These are phyloP conservation scores for Epiperipatus broadwayi DNA, from an alignment of 2,888 invertebrate species.

Conservation along the genomic window DNA sequence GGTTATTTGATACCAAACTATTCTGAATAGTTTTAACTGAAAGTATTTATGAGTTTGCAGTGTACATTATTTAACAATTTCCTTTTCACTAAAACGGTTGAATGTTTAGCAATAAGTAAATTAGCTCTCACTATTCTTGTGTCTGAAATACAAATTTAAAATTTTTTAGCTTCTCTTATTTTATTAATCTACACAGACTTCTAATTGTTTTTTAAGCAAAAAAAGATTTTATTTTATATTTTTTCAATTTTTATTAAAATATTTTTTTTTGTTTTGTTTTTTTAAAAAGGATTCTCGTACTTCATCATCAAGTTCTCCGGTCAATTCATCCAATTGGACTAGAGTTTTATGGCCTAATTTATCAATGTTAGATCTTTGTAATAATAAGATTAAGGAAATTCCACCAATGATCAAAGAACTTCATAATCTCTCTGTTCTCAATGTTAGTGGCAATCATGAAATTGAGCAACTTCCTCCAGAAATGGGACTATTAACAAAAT, in stretches of 20 bases:
- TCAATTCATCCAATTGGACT: slow-evolving; percentile 20
- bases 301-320: slow-evolving; percentile 15
- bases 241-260: neutral
- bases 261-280: neutral
- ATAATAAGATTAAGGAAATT: slow-evolving; percentile 57
- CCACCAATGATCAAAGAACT: slow-evolving; percentile 68
- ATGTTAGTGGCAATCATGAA: slow-evolving; percentile 67
- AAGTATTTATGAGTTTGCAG: too few relatives aligned
- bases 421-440: slow-evolving; percentile 71
- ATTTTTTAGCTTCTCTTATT: too few relatives aligned
- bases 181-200: too few relatives aligned
- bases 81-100: too few relatives aligned
- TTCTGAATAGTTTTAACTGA: too few relatives aligned
- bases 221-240: slow-evolving; percentile 8
- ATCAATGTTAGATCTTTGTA: slow-evolving; percentile 81
- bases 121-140: too few relatives aligned
- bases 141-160: too few relatives aligned
- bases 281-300: slow-evolving; percentile 12
- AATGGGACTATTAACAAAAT: slow-evolving; percentile 74
- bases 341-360: slow-evolving; percentile 74
- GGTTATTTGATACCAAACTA: too few relatives aligned
- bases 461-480: slow-evolving; percentile 76
- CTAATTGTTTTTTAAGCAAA: slow-evolving; percentile 1
- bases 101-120: too few relatives aligned
- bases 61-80: too few relatives aligned